Percentiles rank a stretch among this genome's conserved stretches.
Conservation (phyloP, 2,797 vertebrate species). For the Phalloptychus januarius region DNA sequence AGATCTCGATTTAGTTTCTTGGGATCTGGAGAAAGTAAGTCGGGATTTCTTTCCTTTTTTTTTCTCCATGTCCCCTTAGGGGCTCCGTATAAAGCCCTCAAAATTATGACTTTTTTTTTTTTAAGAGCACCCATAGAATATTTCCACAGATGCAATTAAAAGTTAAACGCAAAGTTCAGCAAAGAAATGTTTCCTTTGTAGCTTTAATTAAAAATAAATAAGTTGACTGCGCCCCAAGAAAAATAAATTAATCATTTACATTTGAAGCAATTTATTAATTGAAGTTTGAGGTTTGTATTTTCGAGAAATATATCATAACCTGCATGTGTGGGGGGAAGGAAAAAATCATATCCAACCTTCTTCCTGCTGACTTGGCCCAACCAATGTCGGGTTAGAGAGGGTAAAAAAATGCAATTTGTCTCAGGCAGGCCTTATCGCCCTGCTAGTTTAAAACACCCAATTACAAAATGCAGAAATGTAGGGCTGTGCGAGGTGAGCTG, state of each 20-base stretch:
- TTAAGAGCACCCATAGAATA: neutral
- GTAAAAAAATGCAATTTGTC: constrained; percentile 52
- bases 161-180: constrained; percentile 8
- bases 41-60: too few relatives aligned
- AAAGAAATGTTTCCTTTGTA: constrained; percentile 8
- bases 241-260: constrained; percentile 8
- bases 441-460: constrained; percentile 53
- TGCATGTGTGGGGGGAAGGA: constrained; percentile 23
- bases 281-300: constrained; percentile 1
- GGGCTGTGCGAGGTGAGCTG: constrained; percentile 18
- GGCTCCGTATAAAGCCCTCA: too few relatives aligned
- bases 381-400: constrained; percentile 27
- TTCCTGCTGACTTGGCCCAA: constrained; percentile 20
- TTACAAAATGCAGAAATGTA: constrained; percentile 38
- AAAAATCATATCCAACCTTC: constrained; percentile 1
- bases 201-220: neutral
- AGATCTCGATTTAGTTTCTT: too few relatives aligned
- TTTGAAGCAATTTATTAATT: constrained; percentile 1
- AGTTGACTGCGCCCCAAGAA: neutral
- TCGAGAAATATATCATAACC: constrained; percentile 20
- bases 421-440: constrained; percentile 46
- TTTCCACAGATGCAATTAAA: constrained; percentile 1
- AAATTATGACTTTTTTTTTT: neutral
- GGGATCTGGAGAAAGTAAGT: too few relatives aligned
- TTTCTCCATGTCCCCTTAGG: too few relatives aligned